Evolutionary conservation across 2,888 invertebrate genomes (phyloP).

Genomic region (Hyalella azteca): DNA sequence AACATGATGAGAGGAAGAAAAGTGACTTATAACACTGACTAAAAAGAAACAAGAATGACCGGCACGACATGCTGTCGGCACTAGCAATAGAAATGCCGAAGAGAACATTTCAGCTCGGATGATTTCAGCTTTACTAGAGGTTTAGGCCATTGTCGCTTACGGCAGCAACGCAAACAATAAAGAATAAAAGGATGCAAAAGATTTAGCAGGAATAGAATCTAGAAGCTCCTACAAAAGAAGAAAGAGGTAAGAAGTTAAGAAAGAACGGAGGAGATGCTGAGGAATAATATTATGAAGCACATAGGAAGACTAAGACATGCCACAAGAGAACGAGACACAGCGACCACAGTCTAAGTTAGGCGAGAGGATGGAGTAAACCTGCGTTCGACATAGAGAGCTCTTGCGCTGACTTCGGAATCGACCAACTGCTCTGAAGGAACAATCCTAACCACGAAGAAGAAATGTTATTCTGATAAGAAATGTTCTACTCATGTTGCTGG

Average conservation of each 20-base stretch:
- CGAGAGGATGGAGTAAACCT: neutral
- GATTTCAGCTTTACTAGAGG: slow-evolving; percentile 2
- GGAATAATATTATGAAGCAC: slow-evolving; percentile 33
- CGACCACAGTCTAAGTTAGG: slow-evolving; percentile 12
- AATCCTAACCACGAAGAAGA: too few relatives aligned
- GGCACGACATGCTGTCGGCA: neutral
- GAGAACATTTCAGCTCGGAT: neutral
- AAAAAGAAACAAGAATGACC: neutral
- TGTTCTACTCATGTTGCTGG: too few relatives aligned
- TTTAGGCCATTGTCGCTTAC: too few relatives aligned
- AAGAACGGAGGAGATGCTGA: neutral
- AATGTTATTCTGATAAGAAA: too few relatives aligned
- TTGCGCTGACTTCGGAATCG: too few relatives aligned
- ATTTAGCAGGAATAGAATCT: neutral
- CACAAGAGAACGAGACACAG: slow-evolving; percentile 24
- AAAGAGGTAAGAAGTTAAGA: neutral
- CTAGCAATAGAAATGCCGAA: neutral
- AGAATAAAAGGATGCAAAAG: slow-evolving; percentile 2
- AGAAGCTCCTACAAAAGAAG: slow-evolving; percentile 4
- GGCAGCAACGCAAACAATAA: neutral
- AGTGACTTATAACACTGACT: neutral
- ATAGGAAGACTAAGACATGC: slow-evolving; percentile 15
- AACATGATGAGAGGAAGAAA: neutral
- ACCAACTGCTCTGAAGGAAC: too few relatives aligned
- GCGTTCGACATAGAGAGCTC: too few relatives aligned